Evolutionary conservation across 2,113 vertebrate genomes (phyloP).

Genomic region (Microtus pennsylvanicus): DNA sequence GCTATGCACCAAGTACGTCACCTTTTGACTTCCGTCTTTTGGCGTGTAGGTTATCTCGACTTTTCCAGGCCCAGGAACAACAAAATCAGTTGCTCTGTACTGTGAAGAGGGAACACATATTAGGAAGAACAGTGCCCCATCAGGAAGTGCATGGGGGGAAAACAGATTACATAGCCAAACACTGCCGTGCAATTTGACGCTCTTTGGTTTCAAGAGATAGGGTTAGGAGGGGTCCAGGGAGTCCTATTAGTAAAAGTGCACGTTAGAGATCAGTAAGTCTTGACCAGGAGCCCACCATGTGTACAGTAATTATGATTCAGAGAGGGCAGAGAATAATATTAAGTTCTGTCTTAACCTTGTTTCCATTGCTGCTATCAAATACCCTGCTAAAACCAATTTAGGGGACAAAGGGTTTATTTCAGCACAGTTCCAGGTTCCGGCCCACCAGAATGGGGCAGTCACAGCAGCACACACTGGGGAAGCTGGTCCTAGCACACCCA

Average conservation of each 20-base stretch:
- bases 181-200: background rate
- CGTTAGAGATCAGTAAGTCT: background rate
- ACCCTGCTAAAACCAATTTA: background rate
- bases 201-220: background rate
- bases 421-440: background rate
- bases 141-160: background rate
- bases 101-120: conserved; percentile 69
- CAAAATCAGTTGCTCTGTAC: conserved; percentile 99
- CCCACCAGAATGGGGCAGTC: background rate
- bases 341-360: no score
- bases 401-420: background rate
- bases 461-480: background rate
- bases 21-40: conserved; percentile 86
- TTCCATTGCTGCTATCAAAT: no score
- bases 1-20: conserved; percentile 92
- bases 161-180: background rate
- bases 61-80: conserved; percentile 95
- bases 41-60: conserved; percentile 97
- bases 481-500: background rate
- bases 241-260: background rate
- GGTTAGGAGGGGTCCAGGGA: background rate
- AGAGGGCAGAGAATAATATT: background rate
- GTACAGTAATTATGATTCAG: background rate
- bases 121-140: background rate
- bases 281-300: background rate